Conservation (phyloP, 2,113 vertebrate species). For the Alligator sinensis region DNA sequence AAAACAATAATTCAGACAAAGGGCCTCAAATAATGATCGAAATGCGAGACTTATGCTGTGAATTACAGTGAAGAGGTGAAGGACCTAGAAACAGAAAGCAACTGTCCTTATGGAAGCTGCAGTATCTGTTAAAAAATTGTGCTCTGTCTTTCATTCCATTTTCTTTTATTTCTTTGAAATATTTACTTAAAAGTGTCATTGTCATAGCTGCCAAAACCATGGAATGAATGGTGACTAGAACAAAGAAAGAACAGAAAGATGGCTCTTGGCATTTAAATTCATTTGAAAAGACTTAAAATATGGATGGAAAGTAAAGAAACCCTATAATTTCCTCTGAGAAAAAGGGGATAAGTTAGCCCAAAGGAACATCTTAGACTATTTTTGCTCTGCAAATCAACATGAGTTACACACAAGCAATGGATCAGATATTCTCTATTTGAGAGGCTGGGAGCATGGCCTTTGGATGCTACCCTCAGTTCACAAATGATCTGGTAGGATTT, state of each 20-base stretch:
- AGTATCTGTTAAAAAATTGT: not conserved
- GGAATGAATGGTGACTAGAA: not conserved
- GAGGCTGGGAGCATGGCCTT: not conserved
- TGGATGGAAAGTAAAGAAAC: too few relatives aligned
- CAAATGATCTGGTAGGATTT: not conserved
- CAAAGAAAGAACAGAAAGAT: not conserved
- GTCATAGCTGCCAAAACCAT: not conserved
- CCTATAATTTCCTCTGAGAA: not conserved
- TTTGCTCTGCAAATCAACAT: not conserved
- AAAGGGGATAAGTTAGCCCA: not conserved
- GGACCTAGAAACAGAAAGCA: not conserved
- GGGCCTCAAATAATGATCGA: accelerated
- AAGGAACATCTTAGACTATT: not conserved
- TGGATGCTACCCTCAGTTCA: not conserved
- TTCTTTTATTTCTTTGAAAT: not conserved
- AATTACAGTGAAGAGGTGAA: not conserved
- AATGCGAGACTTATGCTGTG: not conserved
- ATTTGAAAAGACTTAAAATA: not conserved
- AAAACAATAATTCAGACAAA: not conserved
- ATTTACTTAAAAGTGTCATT: not conserved
- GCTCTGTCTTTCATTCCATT: not conserved
- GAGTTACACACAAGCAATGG: not conserved
- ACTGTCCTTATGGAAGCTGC: not conserved
- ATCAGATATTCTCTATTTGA: not conserved
- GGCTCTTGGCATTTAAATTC: not conserved